Conservation (phyloP, 2,888 invertebrate species). For the Parnassius apollo region DNA sequence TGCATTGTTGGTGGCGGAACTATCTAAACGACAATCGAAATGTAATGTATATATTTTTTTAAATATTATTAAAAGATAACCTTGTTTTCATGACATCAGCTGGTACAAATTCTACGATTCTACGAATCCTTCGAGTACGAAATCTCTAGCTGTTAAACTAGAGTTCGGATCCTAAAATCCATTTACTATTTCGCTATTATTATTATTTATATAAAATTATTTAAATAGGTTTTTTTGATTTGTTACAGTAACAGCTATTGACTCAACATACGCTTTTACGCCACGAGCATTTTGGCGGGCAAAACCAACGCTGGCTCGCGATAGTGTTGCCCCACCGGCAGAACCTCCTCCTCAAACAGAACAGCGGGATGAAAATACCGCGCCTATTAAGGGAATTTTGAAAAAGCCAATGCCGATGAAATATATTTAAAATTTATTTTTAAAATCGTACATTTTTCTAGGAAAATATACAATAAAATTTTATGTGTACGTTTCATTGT, state of each 20-base stretch:
- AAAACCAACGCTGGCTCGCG: slow-evolving; percentile 41
- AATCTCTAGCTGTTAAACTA: too few species aligned
- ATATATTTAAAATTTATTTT: slow-evolving; percentile 50
- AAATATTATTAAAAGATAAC: too few species aligned
- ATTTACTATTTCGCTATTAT: too few species aligned
- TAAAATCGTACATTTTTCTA: neutral
- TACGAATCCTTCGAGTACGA: too few species aligned
- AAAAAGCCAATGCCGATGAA: slow-evolving; percentile 77
- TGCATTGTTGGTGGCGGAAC: slow-evolving; percentile 52
- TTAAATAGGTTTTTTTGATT: neutral
- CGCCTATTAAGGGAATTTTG: slow-evolving; percentile 66
- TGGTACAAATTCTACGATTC: too few species aligned
- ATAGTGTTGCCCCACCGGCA: slow-evolving; percentile 44
- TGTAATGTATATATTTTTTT: slow-evolving; percentile 7
- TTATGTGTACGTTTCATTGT: too few species aligned
- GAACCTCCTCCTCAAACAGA: slow-evolving; percentile 53
- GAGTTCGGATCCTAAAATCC: too few species aligned
- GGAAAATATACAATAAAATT: too few species aligned
- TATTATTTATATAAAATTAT: neutral
- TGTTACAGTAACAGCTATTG: slow-evolving; percentile 55
- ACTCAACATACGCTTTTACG: slow-evolving; percentile 62
- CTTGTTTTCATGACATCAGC: too few species aligned
- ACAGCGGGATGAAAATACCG: slow-evolving; percentile 32
- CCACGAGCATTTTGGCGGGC: slow-evolving; percentile 55
- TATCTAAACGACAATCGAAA: slow-evolving; percentile 22